Conservation (phyloP, 2,888 invertebrate species). For the Athetis lepigone region DNA sequence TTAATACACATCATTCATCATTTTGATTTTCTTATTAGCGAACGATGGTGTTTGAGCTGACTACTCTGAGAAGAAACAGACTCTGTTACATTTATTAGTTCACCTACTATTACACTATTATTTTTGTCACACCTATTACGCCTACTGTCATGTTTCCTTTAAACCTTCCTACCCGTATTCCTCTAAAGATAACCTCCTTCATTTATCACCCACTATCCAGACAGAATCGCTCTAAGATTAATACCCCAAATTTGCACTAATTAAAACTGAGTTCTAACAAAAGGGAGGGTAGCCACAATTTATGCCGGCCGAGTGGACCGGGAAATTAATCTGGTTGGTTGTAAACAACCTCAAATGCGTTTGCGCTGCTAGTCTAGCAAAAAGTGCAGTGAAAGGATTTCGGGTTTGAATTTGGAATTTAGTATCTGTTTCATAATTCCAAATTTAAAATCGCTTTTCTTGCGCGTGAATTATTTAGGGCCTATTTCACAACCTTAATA, state of each 20-base stretch:
- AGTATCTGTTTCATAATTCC: too few relatives aligned
- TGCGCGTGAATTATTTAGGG: too few relatives aligned
- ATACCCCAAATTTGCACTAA: constrained; percentile 67
- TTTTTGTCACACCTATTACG: too few relatives aligned
- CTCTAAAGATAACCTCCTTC: constrained; percentile 25
- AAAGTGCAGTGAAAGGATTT: constrained; percentile 39
- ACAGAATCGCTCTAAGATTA: constrained; percentile 52
- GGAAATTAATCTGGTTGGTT: constrained; percentile 72
- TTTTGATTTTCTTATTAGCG: too few relatives aligned
- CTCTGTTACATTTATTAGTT: too few relatives aligned
- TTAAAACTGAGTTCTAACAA: constrained; percentile 70
- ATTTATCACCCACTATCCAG: constrained; percentile 44
- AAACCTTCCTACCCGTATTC: background rate
- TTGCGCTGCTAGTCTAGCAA: constrained; percentile 34
- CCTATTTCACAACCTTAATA: too few relatives aligned
- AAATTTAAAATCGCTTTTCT: too few relatives aligned
- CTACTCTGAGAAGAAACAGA: too few relatives aligned
- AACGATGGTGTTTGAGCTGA: too few relatives aligned
- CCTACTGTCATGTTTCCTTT: background rate
- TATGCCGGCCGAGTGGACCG: constrained; percentile 69
- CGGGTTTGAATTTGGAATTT: constrained; percentile 8
- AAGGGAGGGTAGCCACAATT: constrained; percentile 70
- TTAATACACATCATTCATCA: too few relatives aligned
- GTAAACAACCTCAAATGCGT: constrained; percentile 65
- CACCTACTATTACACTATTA: too few relatives aligned